Conservation (phyloP, 2,113 vertebrate genomes). For the Chloropsis cyanopogon region DNA sequence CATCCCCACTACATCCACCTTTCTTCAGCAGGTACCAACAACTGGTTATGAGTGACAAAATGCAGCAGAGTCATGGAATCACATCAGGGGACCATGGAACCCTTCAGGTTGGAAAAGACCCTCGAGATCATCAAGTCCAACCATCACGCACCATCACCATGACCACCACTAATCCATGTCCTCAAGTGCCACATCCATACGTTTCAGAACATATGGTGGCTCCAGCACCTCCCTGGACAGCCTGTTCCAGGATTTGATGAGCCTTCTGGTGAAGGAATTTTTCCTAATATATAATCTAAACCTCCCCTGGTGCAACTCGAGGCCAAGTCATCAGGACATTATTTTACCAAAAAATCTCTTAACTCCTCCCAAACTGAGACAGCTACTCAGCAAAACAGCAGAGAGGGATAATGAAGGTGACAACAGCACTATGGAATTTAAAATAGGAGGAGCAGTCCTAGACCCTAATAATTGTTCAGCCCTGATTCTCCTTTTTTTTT, state of each 20-base stretch:
- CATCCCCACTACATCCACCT: accelerated
- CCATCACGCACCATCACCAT: background rate
- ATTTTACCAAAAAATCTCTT: background rate
- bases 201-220: background rate
- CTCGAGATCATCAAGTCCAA: background rate
- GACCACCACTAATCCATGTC: background rate
- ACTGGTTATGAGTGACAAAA: background rate
- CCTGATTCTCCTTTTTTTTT: background rate
- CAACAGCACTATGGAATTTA: background rate
- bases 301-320: background rate
- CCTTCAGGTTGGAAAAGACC: background rate
- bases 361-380: background rate
- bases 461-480: background rate
- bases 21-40: background rate
- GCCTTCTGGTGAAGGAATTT: background rate
- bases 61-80: background rate
- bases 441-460: background rate
- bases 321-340: background rate
- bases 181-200: background rate
- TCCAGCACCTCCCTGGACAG: background rate
- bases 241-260: too few species aligned
- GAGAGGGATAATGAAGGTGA: accelerated
- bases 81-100: background rate
- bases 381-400: background rate
- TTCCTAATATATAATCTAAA: background rate